Conservation (phyloP, 2,797 vertebrate species). For the Capromys pilorides region DNA sequence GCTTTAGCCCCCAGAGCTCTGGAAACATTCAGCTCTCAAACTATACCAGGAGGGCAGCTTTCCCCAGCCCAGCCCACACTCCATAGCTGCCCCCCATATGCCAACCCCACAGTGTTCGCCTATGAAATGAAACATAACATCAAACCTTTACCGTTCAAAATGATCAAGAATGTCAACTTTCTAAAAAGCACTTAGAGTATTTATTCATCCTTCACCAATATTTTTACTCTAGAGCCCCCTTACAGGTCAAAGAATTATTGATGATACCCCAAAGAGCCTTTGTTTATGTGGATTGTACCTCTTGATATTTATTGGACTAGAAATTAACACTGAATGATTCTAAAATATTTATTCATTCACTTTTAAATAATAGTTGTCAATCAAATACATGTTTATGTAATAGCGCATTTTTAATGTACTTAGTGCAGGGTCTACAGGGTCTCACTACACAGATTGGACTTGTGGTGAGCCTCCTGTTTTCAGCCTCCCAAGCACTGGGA, state of each 20-base stretch:
- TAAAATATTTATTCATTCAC: not conserved
- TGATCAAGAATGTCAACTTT: not conserved
- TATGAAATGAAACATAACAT: not conserved
- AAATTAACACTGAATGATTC: conserved; percentile 36
- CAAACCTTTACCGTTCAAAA: not conserved
- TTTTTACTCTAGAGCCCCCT: conserved; percentile 14
- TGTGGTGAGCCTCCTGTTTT: no score
- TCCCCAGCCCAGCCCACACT: not conserved
- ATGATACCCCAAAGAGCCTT: not conserved
- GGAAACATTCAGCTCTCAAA: not conserved
- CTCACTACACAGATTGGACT: no score
- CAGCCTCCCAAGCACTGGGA: no score
- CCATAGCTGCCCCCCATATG: not conserved
- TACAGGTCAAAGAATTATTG: not conserved
- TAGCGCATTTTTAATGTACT: not conserved
- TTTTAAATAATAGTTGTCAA: not conserved
- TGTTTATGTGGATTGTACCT: not conserved
- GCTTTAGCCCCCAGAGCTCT: not conserved
- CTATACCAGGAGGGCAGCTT: not conserved
- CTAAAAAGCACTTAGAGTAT: not conserved
- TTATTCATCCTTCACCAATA: conserved; percentile 11
- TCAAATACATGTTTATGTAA: not conserved
- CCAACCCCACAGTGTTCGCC: not conserved
- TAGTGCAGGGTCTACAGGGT: no score
- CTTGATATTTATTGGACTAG: not conserved